These are phyloP conservation scores for Trematocara zebra DNA, from an alignment of 2,113 vertebrate genomes.

Conservation along the genomic window DNA sequence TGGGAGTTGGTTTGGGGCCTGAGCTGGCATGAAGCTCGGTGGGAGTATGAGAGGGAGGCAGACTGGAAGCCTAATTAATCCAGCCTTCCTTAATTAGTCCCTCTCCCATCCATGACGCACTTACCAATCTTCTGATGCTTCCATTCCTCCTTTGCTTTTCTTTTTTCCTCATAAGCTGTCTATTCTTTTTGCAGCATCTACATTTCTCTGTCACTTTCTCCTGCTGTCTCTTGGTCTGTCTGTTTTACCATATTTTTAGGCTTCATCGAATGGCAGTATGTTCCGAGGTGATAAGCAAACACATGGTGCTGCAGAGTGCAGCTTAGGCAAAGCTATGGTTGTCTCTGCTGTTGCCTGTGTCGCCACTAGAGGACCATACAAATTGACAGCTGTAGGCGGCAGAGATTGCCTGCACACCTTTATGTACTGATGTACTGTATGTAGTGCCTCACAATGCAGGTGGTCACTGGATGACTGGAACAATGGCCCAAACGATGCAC, in stretches of 20 bases:
- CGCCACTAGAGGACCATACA: slow-evolving; percentile 53
- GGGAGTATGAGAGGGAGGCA: slow-evolving; percentile 57
- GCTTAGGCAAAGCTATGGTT: slow-evolving; percentile 41
- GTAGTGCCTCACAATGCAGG: slow-evolving; percentile 37
- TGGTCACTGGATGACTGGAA: slow-evolving; percentile 41
- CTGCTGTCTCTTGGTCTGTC: background rate
- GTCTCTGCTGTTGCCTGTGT: slow-evolving; percentile 30
- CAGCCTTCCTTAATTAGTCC: slow-evolving; percentile 68
- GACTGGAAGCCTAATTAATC: slow-evolving; percentile 70
- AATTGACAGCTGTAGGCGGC: slow-evolving; percentile 56
- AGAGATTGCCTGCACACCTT: slow-evolving; percentile 38
- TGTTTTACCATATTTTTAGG: slow-evolving; percentile 35
- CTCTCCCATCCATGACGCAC: slow-evolving; percentile 51
- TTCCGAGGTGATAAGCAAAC: slow-evolving; percentile 67
- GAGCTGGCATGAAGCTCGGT: slow-evolving; percentile 47
- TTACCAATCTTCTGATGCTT: slow-evolving; percentile 26
- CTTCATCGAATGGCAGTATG: slow-evolving; percentile 61
- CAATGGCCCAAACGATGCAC: background rate
- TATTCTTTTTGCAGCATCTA: background rate
- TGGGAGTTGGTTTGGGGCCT: slow-evolving; percentile 39
- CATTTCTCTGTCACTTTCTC: background rate
- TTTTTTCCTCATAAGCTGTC: background rate
- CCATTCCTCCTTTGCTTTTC: background rate
- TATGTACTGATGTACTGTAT: slow-evolving; percentile 12
- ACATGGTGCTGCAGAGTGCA: slow-evolving; percentile 35